phyloP scores from a whole-genome alignment of 2,113 vertebrate genomes.

The Crotalus horridus region DNA sequence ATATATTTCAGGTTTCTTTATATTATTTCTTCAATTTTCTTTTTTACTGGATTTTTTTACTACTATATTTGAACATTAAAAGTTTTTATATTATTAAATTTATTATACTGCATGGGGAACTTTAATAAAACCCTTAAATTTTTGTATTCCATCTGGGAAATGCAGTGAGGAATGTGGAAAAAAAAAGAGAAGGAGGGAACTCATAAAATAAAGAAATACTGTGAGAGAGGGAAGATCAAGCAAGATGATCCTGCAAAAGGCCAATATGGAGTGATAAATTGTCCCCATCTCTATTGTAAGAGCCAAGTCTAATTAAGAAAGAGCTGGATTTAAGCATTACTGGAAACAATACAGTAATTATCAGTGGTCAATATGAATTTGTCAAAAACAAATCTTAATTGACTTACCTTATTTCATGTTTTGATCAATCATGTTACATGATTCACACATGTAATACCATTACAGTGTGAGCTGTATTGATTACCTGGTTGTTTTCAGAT shows the following conservation, averaged over 20 bases:
- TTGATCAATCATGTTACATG: not conserved
- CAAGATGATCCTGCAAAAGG: not conserved
- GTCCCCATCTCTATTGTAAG: not conserved
- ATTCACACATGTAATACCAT: not conserved
- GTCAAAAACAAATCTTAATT: not conserved
- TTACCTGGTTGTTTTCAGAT: not conserved
- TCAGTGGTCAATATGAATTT: not conserved
- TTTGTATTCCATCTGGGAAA: not conserved
- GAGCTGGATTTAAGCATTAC: not conserved
- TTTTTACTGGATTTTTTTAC: accelerated
- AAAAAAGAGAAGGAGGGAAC: not conserved
- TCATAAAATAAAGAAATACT: not conserved
- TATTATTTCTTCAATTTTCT: not conserved
- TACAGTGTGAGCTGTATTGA: not conserved
- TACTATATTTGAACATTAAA: slow-evolving; percentile 21
- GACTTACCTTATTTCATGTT: not conserved
- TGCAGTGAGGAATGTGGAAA: not conserved
- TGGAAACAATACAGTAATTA: not conserved
- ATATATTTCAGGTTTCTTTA: not conserved
- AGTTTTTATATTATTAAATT: not conserved
- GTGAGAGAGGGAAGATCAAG: not conserved
- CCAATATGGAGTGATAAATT: not conserved
- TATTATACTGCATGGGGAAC: slow-evolving; percentile 10
- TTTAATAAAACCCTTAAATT: slow-evolving; percentile 19
- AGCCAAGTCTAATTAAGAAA: not conserved